Evolutionary conservation across 2,113 vertebrate species (phyloP), one percentile per base, ranked within the genome.

Genomic region (Ceyx margarethae): DNA sequence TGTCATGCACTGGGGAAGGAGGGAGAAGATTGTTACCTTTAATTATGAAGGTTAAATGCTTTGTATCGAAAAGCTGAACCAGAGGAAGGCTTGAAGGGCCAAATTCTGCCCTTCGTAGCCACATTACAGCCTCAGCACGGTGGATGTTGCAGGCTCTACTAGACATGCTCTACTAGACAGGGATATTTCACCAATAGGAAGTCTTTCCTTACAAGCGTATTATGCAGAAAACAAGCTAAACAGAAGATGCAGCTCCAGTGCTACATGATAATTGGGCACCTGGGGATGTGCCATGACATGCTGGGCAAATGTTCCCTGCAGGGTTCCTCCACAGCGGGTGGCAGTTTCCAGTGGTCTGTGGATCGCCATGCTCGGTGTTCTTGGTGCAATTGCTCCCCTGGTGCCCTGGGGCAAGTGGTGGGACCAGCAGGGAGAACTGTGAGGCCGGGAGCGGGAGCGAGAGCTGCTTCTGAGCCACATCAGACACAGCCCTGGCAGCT

Each of bases 91-190:
- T 89, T 13, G 0, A 8, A 50, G 45, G 83, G 81, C 42, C 21
- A 31, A 37, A 64, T 71, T 85, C 79, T 89, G 56, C 51, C 48
- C 69, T 82, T 9, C 0, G 35, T 72, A 60, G 62, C 48, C 0
- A 0, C 10, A 21, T 11, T 62, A 37, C 22, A 26, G 23, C 33
- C 66, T 84, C 0, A 0, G n/a, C 56, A 8, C 2, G 0, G 57
- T 62, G 3, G 2, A 48, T 1, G 0, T 57, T 58, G 81, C 53
- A 62, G 60, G 43, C 53, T 75, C 46, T 64, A 61, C 68, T 37
- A 37, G 37, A 37, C 53, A 6, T 40, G 65, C 45, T 78, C 10
- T 65, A 26, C 28, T 5, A 81, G 85, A 29, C 42, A 66, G 82
- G 42, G 87, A 78, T 77, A 18, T 81, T 40, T 81, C 88, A 65